Percentiles rank a stretch among this genome's conserved stretches.
Conservation (phyloP, 2,888 invertebrate species). For the Hemithea aestivaria region DNA sequence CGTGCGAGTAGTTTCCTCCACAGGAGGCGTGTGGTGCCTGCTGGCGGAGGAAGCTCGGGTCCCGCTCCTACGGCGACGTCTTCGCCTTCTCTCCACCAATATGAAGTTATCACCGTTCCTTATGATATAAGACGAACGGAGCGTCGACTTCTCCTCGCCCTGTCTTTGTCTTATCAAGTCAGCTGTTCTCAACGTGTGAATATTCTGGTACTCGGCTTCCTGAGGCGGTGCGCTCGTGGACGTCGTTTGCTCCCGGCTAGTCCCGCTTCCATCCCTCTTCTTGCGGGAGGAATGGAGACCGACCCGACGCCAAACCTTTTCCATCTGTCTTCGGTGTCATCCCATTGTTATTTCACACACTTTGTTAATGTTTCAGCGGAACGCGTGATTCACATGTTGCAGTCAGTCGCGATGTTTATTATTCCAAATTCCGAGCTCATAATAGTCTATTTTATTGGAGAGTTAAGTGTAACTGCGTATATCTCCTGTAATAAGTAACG, state of each 20-base stretch:
- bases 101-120: constrained; percentile 75
- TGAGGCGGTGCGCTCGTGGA: constrained; percentile 43
- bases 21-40: constrained; percentile 69
- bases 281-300: constrained; percentile 79
- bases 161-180: constrained; percentile 73
- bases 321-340: constrained; percentile 75
- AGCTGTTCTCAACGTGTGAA: constrained; percentile 73
- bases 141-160: constrained; percentile 72
- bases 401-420: constrained; percentile 3
- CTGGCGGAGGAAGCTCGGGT: constrained; percentile 70
- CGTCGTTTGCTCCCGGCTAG: constrained; percentile 63
- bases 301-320: constrained; percentile 79
- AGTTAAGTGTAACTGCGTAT: too few species aligned
- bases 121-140: constrained; percentile 73
- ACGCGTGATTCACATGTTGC: background rate
- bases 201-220: constrained; percentile 74
- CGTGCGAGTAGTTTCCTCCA: constrained; percentile 61
- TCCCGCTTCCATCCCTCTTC: constrained; percentile 78
- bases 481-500: constrained; percentile 3
- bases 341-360: constrained; percentile 61
- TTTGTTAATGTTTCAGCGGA: constrained; percentile 10
- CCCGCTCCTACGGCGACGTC: constrained; percentile 68
- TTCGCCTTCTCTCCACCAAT: constrained; percentile 68
- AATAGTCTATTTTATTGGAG: constrained; percentile 1
- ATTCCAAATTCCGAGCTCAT: background rate